Conservation (phyloP, 2,113 vertebrate genomes). For the Manacus vitellinus region DNA sequence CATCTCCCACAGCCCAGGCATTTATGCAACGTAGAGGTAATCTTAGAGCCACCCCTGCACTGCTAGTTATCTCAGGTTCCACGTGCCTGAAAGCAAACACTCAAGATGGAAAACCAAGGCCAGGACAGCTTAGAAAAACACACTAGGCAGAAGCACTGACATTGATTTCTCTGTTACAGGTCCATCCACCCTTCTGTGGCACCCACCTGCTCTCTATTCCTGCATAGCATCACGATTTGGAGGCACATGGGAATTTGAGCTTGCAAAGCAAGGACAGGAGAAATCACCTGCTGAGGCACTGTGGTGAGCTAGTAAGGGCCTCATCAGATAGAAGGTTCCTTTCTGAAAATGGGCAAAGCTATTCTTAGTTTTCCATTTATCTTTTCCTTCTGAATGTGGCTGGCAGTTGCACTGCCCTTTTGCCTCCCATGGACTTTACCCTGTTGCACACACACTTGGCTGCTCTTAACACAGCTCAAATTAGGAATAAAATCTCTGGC, state of each 20-base stretch:
- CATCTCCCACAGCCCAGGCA: not conserved
- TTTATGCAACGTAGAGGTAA: not conserved
- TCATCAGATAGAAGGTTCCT: conserved; percentile 7
- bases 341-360: conserved; percentile 33
- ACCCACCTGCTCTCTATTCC: not conserved
- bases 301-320: not conserved
- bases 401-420: conserved; percentile 25
- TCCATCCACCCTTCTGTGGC: not conserved
- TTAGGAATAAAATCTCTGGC: not conserved
- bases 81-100: accelerated
- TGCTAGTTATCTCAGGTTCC: not conserved
- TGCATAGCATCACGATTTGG: not conserved
- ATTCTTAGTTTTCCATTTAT: conserved; percentile 58
- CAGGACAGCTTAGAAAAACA: not conserved
- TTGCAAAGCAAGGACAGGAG: not conserved
- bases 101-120: not conserved
- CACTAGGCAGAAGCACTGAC: not conserved
- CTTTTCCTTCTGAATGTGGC: not conserved
- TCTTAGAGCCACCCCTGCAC: not conserved
- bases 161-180: not conserved
- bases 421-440: not conserved
- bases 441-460: not conserved
- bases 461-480: not conserved
- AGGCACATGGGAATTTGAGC: not conserved
- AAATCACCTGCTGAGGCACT: not conserved